Base-by-base conservation (phyloP, 2,113 vertebrate species). In the Talpa occidentalis region DNA sequence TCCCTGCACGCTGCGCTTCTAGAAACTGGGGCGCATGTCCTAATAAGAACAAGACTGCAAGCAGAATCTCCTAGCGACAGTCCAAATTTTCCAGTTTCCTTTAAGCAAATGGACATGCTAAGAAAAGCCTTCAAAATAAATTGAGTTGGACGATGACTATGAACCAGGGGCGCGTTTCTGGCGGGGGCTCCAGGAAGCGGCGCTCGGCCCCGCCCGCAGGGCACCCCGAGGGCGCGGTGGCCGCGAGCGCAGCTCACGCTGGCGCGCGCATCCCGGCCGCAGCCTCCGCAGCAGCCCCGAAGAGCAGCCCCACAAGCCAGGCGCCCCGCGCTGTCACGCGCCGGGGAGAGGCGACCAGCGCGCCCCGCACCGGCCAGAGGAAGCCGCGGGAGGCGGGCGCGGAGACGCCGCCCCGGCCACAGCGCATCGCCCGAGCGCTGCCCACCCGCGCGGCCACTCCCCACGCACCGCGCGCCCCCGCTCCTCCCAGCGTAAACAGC, bases 271-370 rank as follows among this genome's bases (percentile, higher is more conserved):
- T 54, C 28, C 70, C 16, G 69, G 26, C 73, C 28, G 49, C 86
- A 74, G 86, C n/a, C 91, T 60, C 47, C n/a, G 84, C 93, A 62
- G 24, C 6, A 0, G 49, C 54, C 8, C 49, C 0, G 19, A 56
- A 16, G 26, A 4, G 82, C 76, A 86, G 72, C 56, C 80, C 95
- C 95, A 82, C 94, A 54, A 42, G n/a, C n/a, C n/a, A n/a, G n/a
- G n/a, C n/a, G 93, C 79, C 37, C 80, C 44, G 30, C 69, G 49
- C 69, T 83, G 86, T 93, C 93, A 95, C 64, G 86, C 78, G 78
- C 82, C 54, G 26, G 3, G 69, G 44, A 77, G 80, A 85, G 78
- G 90, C 12, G 90, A 70, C 77, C 88, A 1, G 84, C 66, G 52
- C 44, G 54, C 54, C 72, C 83, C 32, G 42, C 52, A 19, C 37